Conservation (phyloP, 2,888 invertebrate genomes). For the Troilus luridus region DNA sequence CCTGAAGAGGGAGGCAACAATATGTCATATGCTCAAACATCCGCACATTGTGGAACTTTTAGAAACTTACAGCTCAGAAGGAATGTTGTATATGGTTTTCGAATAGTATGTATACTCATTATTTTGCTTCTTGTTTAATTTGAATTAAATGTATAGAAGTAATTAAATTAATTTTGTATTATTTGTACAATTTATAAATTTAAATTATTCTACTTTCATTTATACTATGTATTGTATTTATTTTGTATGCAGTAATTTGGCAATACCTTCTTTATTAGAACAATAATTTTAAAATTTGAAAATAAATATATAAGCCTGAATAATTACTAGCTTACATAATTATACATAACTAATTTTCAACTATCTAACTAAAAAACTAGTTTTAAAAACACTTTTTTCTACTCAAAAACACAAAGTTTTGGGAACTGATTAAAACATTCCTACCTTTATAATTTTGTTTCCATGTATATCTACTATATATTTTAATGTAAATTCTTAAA, state of each 20-base stretch:
- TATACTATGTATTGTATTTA: not conserved
- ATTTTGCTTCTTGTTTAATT: not conserved
- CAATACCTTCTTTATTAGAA: not conserved
- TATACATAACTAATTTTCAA: not conserved
- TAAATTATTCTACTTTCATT: not conserved
- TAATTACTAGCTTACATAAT: not conserved
- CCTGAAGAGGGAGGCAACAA: constrained; percentile 97
- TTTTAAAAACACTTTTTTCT: not conserved
- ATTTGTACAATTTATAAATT: no score
- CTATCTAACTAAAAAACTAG: no score
- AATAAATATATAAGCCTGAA: not conserved
- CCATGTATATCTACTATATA: not conserved
- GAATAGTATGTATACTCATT: constrained; percentile 88
- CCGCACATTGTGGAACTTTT: constrained; percentile 98
- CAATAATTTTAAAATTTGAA: not conserved
- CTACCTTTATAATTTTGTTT: not conserved
- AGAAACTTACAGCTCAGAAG: constrained; percentile 98
- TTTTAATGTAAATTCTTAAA: not conserved
- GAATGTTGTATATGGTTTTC: constrained; percentile 99
- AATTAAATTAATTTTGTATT: no score
- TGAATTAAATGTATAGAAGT: not conserved
- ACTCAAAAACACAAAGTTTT: not conserved
- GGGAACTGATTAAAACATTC: not conserved
- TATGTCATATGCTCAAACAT: constrained; percentile 99
- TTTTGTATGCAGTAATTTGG: not conserved